Evolutionary conservation across 30 jellyfish, hydroid and myxozoan species (phyloP), one percentile per base, ranked within the genome.

Genomic region (Sanderia malayensis): DNA sequence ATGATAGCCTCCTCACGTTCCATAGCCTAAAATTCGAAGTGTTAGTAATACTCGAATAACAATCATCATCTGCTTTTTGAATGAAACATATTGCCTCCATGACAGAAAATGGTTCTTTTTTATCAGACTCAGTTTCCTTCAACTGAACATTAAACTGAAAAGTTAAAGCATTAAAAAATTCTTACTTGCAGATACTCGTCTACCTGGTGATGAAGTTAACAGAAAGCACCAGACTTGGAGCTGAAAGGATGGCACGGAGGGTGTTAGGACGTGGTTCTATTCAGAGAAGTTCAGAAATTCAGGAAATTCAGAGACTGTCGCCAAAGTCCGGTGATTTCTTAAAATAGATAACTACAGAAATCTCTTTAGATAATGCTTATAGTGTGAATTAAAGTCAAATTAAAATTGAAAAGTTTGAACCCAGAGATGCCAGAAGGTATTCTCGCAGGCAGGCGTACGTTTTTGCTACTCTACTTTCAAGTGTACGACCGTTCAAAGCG

Each of bases 201-300:
- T 57, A 57, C 69, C 31, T 57, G 69, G 26, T 18, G 69, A 57
- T 57, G 69, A 57, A 57, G 31, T 9, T 57, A 9, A 57, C 69
- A 1, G 69, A 57, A 57, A 57, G 69, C 69, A 57, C 69, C 69
- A 57, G 69, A 57, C 69, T 57, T 15, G 69, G 69, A 57, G 69
- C 26, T 57, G 69, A 57, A 23, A 57, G 31, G 31, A 57, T 57
- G 69, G 69, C 69, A 57, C 69, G 31, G 69, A 57, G 69, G 69
- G 69, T 57, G 69, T 57, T 57, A 57, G 26, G 69, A 57, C 69
- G 69, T 57, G 69, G 69, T 57, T 57, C 30, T 30, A 57, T 30
- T 1, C 22, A 57, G 2, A 13, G 18, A 7, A 30, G 22, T 13
- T 30, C 69, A 18, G 69, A 57, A 15, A 15, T 41, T 41, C 15